phyloP scores from a whole-genome alignment of 2,888 invertebrate species.

The Achlya flavicornis region DNA sequence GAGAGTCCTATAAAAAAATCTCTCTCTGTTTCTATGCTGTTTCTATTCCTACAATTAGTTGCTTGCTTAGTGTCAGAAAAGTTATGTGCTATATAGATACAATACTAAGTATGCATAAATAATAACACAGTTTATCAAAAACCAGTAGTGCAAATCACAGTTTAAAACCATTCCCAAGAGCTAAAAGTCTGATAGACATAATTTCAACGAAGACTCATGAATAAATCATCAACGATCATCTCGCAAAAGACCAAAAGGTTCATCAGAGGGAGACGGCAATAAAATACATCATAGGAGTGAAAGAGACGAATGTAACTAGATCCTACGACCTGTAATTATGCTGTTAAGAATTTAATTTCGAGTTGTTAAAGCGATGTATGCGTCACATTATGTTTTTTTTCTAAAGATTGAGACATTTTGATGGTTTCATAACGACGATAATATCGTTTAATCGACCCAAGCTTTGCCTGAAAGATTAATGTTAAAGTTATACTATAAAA shows the following conservation, averaged over 20 bases:
- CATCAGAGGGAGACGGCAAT: constrained; percentile 40
- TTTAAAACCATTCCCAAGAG: constrained; percentile 53
- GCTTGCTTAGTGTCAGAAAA: no score
- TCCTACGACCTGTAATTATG: constrained; percentile 66
- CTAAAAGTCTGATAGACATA: constrained; percentile 43
- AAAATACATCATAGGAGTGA: constrained; percentile 32
- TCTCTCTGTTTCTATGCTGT: no score
- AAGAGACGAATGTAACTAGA: constrained; percentile 50
- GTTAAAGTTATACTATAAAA: background rate
- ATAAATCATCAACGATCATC: constrained; percentile 59
- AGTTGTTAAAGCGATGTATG: constrained; percentile 62
- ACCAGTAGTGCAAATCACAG: constrained; percentile 66
- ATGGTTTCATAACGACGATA: constrained; percentile 28
- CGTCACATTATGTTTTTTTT: constrained; percentile 58
- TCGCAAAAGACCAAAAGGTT: constrained; percentile 47
- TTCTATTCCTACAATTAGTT: no score
- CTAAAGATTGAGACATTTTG: constrained; percentile 51
- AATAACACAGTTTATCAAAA: constrained; percentile 40
- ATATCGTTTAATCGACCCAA: background rate
- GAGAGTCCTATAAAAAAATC: no score
- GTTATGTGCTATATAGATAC: background rate
- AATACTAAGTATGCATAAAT: background rate
- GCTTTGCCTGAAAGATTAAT: background rate
- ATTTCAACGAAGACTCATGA: constrained; percentile 56
- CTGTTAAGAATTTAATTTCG: constrained; percentile 72